Base-by-base conservation (phyloP, 2,113 vertebrate genomes). In the Cisticola juncidis region DNA sequence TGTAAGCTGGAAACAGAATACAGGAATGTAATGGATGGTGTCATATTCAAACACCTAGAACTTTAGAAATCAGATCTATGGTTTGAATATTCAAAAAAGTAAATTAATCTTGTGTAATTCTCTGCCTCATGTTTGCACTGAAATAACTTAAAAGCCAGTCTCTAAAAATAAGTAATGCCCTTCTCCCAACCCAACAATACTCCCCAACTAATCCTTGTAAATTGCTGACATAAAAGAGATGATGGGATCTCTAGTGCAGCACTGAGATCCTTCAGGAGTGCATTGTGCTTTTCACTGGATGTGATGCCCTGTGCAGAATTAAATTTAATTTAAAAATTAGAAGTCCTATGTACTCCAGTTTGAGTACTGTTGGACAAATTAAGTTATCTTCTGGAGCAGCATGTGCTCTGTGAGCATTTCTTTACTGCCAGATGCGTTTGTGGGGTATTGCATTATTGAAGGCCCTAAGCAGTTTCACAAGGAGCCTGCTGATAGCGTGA, bases 351-450 rank as follows among this genome's bases (percentile, higher is more conserved):
- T 88, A 60, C 38, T 80, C 47, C 40, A 82, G 68, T 82, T 61
- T 31, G 47, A 94, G 56, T 74, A 28, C 64, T 92, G 68, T 86
- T 81, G 83, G 88, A 86, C 68, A 86, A 91, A 76, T 93, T 82
- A 73, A 92, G 81, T 71, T 80, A 28, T 44, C 13, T 94, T 12
- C 35, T 84, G 72, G 44, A 94, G 71, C 47, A 90, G 53, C 69
- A 56, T 91, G n/a, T 74, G 83, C n/a, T 91, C 69, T 84, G 35
- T 68, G 88, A 88, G 60, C 47, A 26, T 50, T 78, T 85, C 28
- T 83, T 80, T 26, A 14, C 56, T 95, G 69, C 76, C 35, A 70
- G 44, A 54, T 57, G 54, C 6, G 3, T 61, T 64, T 86, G 54
- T 81, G 71, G 29, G 26, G 53, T 86, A 22, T 15, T 90, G 80